Evolutionary conservation across 2,113 vertebrate genomes (phyloP), one percentile per base, ranked within the genome.

Genomic region (Odocoileus hemionus): DNA sequence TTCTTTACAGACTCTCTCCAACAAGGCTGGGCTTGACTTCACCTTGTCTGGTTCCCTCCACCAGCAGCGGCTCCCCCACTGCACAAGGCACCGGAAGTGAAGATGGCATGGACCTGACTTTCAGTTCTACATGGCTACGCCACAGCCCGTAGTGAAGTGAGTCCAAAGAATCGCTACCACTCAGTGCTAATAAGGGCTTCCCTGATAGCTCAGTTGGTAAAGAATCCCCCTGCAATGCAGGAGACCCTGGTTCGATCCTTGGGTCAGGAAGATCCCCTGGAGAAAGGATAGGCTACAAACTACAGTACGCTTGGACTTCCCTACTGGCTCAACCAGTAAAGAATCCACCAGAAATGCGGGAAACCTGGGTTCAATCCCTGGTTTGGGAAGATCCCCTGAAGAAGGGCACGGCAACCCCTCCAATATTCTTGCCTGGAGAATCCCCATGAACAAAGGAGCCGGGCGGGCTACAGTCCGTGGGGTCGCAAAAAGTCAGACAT

Each of bases 11-110:
- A 96, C 47, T 86, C 58, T 43, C 57, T 86, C 83, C 26, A 14
- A 26, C 50, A 57, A 87, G 43, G 61, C 55, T 58, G 23, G 50
- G 7, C 55, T 79, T 88, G 52, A n/a, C 26, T 39, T 54, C 23
- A 17, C 25, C n/a, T 33, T 25, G 11, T 19, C 74, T 26, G 1
- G 15, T 33, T 85, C 64, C 36, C 33, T 52, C 30, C 8, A 10
- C 55, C 36, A n/a, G 25, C 0, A 1, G 14, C 47, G 58, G 8
- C 55, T 47, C 76, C 47, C 30, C 36, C 1, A 5, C 11, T 6
- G 1, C 8, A 19, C 2, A 45, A 43, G n/a, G 47, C 13, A 43
- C 8, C 0, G 1, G 8, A 26, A 19, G 13, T 1, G 11, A 61
- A 45, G 57, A 52, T 8, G 23, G 54, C 23, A 2, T 3, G 2